A percentile compares a stretch with the other conserved stretches of the same genome.
These are phyloP conservation scores for Ellobius talpinus DNA, from an alignment of 2,113 vertebrate genomes.

Conservation along the genomic window DNA sequence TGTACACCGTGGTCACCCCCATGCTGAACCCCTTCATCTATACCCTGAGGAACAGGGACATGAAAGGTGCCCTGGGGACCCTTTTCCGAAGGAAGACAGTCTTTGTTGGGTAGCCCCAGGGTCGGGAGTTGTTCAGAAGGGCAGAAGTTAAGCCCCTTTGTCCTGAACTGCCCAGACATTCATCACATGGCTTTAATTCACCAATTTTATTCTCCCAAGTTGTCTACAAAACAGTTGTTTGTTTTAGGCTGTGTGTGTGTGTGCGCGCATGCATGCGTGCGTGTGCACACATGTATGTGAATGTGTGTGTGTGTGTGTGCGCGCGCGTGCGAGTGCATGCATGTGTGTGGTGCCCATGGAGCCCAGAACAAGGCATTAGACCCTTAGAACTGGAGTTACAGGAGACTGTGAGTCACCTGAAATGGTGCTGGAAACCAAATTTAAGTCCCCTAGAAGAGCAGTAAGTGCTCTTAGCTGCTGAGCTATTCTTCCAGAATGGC, in stretches of 20 bases:
- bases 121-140: not conserved
- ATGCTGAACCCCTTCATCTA: slow-evolving; percentile 1
- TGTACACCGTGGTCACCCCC: not conserved
- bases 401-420: not conserved
- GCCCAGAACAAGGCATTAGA: not conserved
- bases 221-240: not conserved
- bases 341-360: not conserved
- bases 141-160: too few species aligned
- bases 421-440: not conserved
- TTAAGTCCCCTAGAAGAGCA: not conserved
- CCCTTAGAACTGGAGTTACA: not conserved
- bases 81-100: not conserved
- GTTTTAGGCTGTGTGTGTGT: too few species aligned
- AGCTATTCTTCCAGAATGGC: not conserved
- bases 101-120: not conserved
- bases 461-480: not conserved
- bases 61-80: not conserved
- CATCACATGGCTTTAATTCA: not conserved
- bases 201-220: not conserved
- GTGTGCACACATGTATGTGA: not conserved
- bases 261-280: accelerated
- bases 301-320: too few species aligned
- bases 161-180: not conserved
- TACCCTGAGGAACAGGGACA: not conserved
- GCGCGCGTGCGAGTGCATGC: not conserved